Evolutionary conservation across 2,113 vertebrate species (phyloP).

Genomic region (Aptenodytes forsteri): DNA sequence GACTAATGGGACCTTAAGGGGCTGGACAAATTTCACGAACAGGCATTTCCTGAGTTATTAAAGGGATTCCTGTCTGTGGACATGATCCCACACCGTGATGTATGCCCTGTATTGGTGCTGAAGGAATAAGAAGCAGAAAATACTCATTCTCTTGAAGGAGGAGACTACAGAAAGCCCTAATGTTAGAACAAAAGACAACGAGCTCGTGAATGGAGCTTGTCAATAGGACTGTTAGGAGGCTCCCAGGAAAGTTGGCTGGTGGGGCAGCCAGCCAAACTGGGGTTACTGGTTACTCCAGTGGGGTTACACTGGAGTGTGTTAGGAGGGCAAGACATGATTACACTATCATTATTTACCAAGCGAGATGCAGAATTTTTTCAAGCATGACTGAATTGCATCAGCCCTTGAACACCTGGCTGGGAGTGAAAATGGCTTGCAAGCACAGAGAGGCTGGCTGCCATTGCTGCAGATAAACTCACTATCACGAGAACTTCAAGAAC

Average conservation of each 20-base stretch:
- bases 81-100: background rate
- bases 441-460: background rate
- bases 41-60: background rate
- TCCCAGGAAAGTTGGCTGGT: background rate
- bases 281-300: background rate
- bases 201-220: background rate
- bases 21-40: background rate
- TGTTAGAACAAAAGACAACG: background rate
- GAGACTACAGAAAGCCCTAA: background rate
- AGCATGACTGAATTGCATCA: background rate
- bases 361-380: background rate
- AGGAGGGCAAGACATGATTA: background rate
- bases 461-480: background rate
- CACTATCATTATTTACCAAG: background rate
- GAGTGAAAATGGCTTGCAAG: background rate
- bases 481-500: background rate
- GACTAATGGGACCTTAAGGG: background rate
- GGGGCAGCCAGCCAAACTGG: background rate
- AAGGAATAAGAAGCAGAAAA: background rate
- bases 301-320: background rate
- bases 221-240: background rate
- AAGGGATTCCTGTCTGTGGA: constrained; percentile 5
- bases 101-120: background rate
- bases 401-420: background rate
- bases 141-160: background rate